Evolutionary conservation across 2,888 invertebrate species (phyloP).

Genomic region (Acleris literana): DNA sequence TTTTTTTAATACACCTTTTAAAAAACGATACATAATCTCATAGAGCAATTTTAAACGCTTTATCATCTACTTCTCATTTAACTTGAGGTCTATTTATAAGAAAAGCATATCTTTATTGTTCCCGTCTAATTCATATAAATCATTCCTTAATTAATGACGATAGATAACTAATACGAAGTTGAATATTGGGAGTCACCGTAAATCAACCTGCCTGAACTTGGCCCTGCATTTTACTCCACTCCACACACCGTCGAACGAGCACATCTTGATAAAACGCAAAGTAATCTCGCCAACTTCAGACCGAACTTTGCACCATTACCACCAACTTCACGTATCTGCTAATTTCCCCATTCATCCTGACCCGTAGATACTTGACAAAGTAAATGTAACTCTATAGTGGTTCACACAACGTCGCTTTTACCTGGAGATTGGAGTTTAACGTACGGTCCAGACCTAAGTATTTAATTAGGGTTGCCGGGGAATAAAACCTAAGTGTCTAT

Average conservation of each 20-base stretch:
- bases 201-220: neutral
- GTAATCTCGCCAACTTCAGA: constrained; percentile 18
- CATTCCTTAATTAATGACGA: too few relatives aligned
- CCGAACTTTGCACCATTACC: constrained; percentile 17
- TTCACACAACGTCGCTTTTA: constrained; percentile 8
- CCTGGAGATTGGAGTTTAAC: neutral
- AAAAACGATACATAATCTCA: too few relatives aligned
- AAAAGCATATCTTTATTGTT: too few relatives aligned
- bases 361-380: neutral
- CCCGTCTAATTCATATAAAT: too few relatives aligned
- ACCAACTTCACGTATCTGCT: constrained; percentile 22
- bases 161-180: too few relatives aligned
- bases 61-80: too few relatives aligned
- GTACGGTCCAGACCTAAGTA: neutral
- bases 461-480: constrained; percentile 3
- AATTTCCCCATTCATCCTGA: constrained; percentile 16
- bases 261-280: constrained; percentile 9
- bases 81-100: too few relatives aligned
- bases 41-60: too few relatives aligned
- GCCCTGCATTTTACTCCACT: neutral
- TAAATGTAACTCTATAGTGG: neutral
- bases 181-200: neutral
- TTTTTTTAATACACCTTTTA: too few relatives aligned
- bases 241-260: neutral
- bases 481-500: constrained; percentile 3